Percentiles rank a stretch among this genome's conserved stretches.
Conservation (phyloP, 2,888 invertebrate species). For the Patella ulyssiponensis region DNA sequence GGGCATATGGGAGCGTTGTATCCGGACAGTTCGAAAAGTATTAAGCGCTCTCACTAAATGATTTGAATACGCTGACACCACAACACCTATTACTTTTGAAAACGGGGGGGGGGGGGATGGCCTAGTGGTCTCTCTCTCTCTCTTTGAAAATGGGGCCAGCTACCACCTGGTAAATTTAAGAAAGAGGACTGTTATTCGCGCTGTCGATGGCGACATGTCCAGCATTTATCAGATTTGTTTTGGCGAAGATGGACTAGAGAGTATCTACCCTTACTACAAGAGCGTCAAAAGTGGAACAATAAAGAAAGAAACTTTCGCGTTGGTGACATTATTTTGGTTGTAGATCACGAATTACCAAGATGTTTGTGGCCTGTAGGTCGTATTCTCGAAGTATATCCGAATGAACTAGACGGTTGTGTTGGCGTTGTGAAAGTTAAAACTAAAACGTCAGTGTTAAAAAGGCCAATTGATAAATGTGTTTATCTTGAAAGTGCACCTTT, state of each 20-base stretch:
- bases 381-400: background rate
- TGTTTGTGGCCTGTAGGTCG: background rate
- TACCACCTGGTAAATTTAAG: constrained; percentile 15
- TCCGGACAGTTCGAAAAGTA: constrained; percentile 30
- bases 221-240: constrained; percentile 31
- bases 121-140: too few relatives aligned
- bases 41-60: constrained; percentile 19
- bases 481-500: background rate
- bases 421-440: constrained; percentile 10
- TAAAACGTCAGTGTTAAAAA: background rate
- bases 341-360: constrained; percentile 2
- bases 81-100: too few relatives aligned
- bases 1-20: constrained; percentile 38
- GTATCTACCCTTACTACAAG: constrained; percentile 25
- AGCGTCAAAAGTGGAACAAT: constrained; percentile 22
- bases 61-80: too few relatives aligned
- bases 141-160: constrained; percentile 17
- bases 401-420: background rate
- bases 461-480: constrained; percentile 12
- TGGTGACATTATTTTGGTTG: constrained; percentile 11
- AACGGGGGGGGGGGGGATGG: too few relatives aligned
- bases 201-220: constrained; percentile 37
- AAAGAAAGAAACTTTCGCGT: background rate
- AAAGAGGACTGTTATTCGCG: constrained; percentile 30
- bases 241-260: constrained; percentile 29